Evolutionary conservation across 2,888 invertebrate genomes (phyloP), one percentile per base, ranked within the genome.

Genomic region (Galerucella nymphaeae): DNA sequence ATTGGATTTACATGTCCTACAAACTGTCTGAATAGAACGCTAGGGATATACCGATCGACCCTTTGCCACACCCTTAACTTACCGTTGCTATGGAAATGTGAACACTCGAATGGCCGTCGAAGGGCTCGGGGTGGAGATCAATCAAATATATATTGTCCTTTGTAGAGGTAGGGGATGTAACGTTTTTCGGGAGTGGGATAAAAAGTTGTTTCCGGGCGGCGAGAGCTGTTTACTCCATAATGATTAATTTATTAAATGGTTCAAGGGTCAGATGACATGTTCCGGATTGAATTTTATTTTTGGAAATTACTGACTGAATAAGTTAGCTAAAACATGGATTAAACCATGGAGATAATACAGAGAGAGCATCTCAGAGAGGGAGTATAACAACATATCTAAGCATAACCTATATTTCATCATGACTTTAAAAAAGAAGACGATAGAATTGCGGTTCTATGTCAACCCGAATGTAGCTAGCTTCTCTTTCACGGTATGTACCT

Each of bases 1-100:
- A 85, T 85, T 85, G 85, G 85, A 85, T 85, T 85, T 84, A 79
- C 75, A 71, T 82, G 80, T 82, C 75, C 77, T 67, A 63, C 62
- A 62, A 53, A 38, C 59, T 53, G 74, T 75, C 64, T 58, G 59
- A 67, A 67, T 68, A 73, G 73, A 63, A 66, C 58, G 57, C 67
- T 68, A 50, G 67, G 75, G 76, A 75, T 72, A 67, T 66, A 73
- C 76, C 4, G 14, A 81, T 81, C 83, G 78, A 83, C 82, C 81
- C 80, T 73, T 78, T 70, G 82, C 82, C 76, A 80, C 84, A 83
- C 85, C 84, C 82, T 67, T 78, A 80, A 82, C 42, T 18, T 75
- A 75, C 30, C 80, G 85, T 85, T 83, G 81, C 83, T 83, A 75
- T 78, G 84, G 81, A 76, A 78, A 82, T 81, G 75, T 59, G 77